Base-by-base conservation (phyloP, 1,140 invertebrate species). In the Uloborus diversus region DNA sequence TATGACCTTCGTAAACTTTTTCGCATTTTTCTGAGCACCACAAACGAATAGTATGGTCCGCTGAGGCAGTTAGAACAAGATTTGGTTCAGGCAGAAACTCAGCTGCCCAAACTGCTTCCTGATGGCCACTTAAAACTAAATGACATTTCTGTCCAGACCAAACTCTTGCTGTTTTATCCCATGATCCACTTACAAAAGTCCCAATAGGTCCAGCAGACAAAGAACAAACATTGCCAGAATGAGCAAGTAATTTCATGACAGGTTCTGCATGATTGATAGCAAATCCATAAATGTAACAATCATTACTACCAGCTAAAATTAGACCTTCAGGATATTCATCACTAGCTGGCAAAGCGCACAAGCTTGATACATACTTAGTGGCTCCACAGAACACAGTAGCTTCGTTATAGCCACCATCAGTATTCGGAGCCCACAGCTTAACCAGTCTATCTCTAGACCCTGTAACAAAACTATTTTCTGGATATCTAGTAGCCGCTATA, bases 251-350 rank as follows among this genome's bases (percentile, higher is more conserved):
- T 47, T 89, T 91, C 73, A 85, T 88, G 4, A 89, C 64, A 17
- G 89, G 88, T 7, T 92, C 84, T 57, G 91, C 86, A 1, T 92
- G 90, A 57, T 91, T 88, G 17, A 87, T 79, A 14, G 84, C 85
- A 85, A 94, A 97, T 14, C 93, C 90, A 81, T 93, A 90, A 83
- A 98, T 95, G 1, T 89, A 90, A 62, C 91, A 91, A 86, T 98
- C 96, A 87, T 96, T 94, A 82, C 95, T 94, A 11, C 95, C 96
- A 32, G 95, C 96, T 2, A 96, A 87, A 82, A 97, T 92, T 2
- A 94, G 85, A 23, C 95, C 95, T 33, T 92, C 89, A 5, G 93
- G 92, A 86, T 90, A 91, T 23, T 89, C 87, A 79, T 90, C 86
- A 79, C 90, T 91, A 4, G 93, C 91, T 53, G 92, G 90, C 81